Evolutionary conservation across 2,113 vertebrate genomes (phyloP).

Genomic region (Melanocharis versteri): DNA sequence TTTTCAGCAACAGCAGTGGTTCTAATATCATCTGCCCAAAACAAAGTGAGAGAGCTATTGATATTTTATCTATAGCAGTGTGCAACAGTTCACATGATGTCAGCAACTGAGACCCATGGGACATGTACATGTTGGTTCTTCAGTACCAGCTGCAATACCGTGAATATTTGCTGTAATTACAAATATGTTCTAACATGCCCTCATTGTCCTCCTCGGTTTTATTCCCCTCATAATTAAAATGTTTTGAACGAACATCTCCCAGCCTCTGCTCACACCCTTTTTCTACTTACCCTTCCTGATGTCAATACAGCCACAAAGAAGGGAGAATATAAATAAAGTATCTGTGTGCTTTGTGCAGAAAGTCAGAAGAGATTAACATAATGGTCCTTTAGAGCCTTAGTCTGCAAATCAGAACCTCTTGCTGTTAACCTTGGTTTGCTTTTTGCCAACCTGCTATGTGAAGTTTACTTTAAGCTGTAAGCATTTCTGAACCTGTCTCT

Average conservation of each 20-base stretch:
- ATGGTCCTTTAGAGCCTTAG: background rate
- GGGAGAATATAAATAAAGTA: background rate
- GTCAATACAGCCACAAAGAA: background rate
- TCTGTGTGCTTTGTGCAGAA: background rate
- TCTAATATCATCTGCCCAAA: background rate
- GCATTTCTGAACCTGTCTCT: background rate
- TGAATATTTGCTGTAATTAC: background rate
- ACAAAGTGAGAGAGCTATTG: background rate
- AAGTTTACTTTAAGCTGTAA: conserved; percentile 3
- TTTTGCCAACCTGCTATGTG: background rate
- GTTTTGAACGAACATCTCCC: background rate
- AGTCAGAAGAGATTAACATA: background rate
- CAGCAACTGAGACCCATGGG: background rate
- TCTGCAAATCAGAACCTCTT: background rate
- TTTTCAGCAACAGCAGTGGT: background rate
- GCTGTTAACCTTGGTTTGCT: background rate
- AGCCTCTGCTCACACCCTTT: background rate
- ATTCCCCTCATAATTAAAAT: background rate
- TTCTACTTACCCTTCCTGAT: background rate
- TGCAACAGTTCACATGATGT: background rate
- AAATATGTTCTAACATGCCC: background rate
- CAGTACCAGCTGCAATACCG: background rate
- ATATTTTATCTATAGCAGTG: background rate
- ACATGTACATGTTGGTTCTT: background rate
- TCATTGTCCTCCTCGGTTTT: background rate